Base-by-base conservation (phyloP, 2,888 invertebrate species). In the Pachycephus smyrnensis region DNA sequence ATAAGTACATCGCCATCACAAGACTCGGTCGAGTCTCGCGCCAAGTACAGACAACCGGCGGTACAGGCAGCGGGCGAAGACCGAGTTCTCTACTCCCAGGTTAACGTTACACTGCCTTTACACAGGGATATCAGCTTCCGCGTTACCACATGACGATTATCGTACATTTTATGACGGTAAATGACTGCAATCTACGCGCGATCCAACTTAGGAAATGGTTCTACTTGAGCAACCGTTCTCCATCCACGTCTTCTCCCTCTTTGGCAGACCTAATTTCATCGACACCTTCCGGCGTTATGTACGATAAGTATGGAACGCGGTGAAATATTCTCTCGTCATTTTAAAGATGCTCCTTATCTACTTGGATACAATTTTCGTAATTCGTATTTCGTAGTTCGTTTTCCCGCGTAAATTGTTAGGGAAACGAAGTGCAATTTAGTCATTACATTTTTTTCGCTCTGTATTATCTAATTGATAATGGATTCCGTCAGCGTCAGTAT, bases 151-250 rank as follows among this genome's bases (percentile, higher is more conserved):
- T 76, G 76, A 76, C 82, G 84, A 82, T 86, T 84, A 82, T 82
- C 80, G 81, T 83, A 81, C 82, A 84, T 84, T 84, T 86, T 86
- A 86, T 84, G 85, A 73, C 83, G 78, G 82, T 80, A 84, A 85
- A 85, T 85, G 79, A 86, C 85, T 86, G 85, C 85, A 85, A 85
- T 85, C 85, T 86, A 82, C 81, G 82, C 79, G 73, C 80, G 86
- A 85, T 86, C 82, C 84, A 79, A 86, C 85, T 86, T 80, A 81
- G 78, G 82, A 86, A 86, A 85, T 80, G 76, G 73, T 35, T 76
- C 73, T 40, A 37, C 55, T 55, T 55, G 55, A 55, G 55, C 23
- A n/a, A 33, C 23, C 12, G 75, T 81, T 79, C 75, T 74, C 75
- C 68, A 36, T 80, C 69, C 23, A 55, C 9, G 55, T 75, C 73